Conservation (phyloP, 2,888 invertebrate genomes). For the Tachystola acroxantha region DNA sequence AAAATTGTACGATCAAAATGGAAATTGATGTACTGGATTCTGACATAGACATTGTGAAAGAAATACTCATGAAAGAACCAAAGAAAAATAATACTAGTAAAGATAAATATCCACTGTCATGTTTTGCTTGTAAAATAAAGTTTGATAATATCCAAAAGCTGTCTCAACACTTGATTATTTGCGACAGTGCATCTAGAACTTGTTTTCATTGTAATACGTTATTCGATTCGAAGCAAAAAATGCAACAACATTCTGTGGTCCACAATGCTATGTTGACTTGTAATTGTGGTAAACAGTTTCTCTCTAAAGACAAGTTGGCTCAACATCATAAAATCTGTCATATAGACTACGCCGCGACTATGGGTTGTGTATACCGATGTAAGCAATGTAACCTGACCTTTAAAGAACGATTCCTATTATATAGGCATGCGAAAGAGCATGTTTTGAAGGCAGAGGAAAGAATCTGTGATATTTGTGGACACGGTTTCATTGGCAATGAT, state of each 20-base stretch:
- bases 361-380: constrained; percentile 54
- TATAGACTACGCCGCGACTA: constrained; percentile 38
- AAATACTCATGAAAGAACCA: constrained; percentile 46
- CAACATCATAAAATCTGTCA: constrained; percentile 52
- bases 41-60: constrained; percentile 56
- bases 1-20: constrained; percentile 44
- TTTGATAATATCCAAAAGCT: constrained; percentile 49
- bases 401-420: constrained; percentile 50
- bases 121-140: constrained; percentile 57
- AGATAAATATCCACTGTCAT: constrained; percentile 36
- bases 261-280: constrained; percentile 41
- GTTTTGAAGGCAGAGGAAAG: constrained; percentile 43
- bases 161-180: constrained; percentile 55
- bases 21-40: constrained; percentile 62
- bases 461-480: constrained; percentile 59
- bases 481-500: constrained; percentile 43
- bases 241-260: constrained; percentile 49
- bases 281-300: constrained; percentile 50
- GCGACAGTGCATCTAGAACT: constrained; percentile 53
- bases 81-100: constrained; percentile 27
- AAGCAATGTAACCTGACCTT: constrained; percentile 58
- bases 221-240: constrained; percentile 59
- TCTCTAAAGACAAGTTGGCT: constrained; percentile 38
- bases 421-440: constrained; percentile 59
- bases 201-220: constrained; percentile 53